phyloP scores from a whole-genome alignment of 2,888 invertebrate species.

The Lypha dubia region DNA sequence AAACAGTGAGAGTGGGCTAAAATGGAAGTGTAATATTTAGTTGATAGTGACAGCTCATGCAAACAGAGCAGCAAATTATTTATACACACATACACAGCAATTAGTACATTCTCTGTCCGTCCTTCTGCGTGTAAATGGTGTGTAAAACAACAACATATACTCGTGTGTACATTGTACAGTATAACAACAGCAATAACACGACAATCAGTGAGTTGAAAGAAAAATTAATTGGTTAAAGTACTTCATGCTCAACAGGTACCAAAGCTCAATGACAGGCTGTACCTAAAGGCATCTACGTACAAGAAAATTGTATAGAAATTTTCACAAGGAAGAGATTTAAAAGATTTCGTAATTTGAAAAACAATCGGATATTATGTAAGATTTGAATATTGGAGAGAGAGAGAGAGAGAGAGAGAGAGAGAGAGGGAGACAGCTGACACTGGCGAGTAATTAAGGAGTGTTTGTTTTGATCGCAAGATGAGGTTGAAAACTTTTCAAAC shows the following conservation, averaged over 20 bases:
- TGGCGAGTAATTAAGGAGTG: too few relatives aligned
- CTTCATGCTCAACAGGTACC: not conserved
- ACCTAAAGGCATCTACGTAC: too few relatives aligned
- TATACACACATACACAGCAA: slow-evolving; percentile 50
- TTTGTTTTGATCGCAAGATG: too few relatives aligned
- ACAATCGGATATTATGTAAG: too few relatives aligned
- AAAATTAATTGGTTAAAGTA: not conserved
- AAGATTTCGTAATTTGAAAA: too few relatives aligned
- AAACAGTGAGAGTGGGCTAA: slow-evolving; percentile 14
- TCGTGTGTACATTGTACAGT: not conserved
- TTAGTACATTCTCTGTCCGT: slow-evolving; percentile 43
- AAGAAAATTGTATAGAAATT: too few relatives aligned
- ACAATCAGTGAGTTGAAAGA: not conserved
- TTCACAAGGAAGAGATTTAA: too few relatives aligned
- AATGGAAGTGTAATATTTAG: slow-evolving; percentile 34
- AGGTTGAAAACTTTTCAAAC: too few relatives aligned
- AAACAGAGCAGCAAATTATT: slow-evolving; percentile 60
- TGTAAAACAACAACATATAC: not conserved
- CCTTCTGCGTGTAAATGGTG: slow-evolving; percentile 20
- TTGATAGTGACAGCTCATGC: slow-evolving; percentile 64
- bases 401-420: too few relatives aligned
- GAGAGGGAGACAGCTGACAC: too few relatives aligned
- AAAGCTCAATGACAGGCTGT: too few relatives aligned
- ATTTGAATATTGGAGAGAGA: too few relatives aligned
- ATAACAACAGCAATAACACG: slow-evolving; percentile 4